These are phyloP conservation scores for Chalcosyrphus nemorum DNA, from an alignment of 2,888 invertebrate species.

Conservation along the genomic window DNA sequence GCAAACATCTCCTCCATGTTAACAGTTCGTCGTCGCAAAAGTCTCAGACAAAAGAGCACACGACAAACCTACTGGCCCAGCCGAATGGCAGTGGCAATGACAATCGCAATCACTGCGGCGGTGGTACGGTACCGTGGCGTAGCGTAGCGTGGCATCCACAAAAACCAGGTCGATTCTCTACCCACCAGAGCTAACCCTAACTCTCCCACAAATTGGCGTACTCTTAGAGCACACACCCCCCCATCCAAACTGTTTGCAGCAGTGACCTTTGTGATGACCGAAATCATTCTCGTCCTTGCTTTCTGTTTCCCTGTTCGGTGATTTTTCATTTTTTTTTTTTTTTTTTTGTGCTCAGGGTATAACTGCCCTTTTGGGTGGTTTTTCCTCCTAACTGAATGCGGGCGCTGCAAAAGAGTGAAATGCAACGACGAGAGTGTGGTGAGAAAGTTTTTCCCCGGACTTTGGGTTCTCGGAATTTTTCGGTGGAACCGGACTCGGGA, in stretches of 20 bases:
- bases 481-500: constrained; percentile 16
- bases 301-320: not conserved
- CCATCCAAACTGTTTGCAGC: constrained; percentile 44
- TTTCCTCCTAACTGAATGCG: not conserved
- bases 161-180: constrained; percentile 60
- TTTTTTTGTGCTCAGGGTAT: not conserved
- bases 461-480: constrained; percentile 45
- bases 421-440: constrained; percentile 34
- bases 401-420: constrained; percentile 13
- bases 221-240: constrained; percentile 13
- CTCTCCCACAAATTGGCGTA: constrained; percentile 50
- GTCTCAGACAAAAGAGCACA: constrained; percentile 33
- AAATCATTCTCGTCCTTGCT: constrained; percentile 57
- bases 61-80: constrained; percentile 56
- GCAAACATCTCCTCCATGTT: constrained; percentile 55
- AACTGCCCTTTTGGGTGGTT: constrained; percentile 48
- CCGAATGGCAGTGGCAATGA: constrained; percentile 45
- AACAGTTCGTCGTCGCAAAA: constrained; percentile 59
- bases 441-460: constrained; percentile 54
- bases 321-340: not conserved
- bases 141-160: constrained; percentile 41
- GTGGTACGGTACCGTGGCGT: constrained; percentile 12
- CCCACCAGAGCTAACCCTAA: constrained; percentile 19
- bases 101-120: constrained; percentile 33
- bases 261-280: constrained; percentile 65